A percentile compares a stretch with the other conserved stretches of the same genome.
phyloP scores from a whole-genome alignment of 2,888 invertebrate species.

The Timema podura region DNA sequence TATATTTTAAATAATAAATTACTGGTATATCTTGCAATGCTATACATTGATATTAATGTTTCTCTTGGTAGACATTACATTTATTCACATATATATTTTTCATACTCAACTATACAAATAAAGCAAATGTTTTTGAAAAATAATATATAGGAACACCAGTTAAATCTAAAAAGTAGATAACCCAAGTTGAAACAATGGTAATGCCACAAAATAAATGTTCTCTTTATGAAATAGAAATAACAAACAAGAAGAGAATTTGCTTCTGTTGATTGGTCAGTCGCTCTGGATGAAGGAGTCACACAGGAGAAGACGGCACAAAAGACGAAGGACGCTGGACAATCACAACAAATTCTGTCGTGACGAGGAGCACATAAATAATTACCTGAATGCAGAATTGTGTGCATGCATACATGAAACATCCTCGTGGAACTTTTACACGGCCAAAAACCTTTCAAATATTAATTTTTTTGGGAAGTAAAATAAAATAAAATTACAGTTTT shows the following conservation, averaged over 20 bases:
- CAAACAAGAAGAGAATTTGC: background rate
- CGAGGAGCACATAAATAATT: conserved; percentile 20
- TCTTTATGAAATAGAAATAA: background rate
- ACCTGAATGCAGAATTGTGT: conserved; percentile 16
- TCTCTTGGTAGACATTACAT: too few species aligned
- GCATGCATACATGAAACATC: conserved; percentile 20
- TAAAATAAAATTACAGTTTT: too few species aligned
- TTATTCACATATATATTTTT: too few species aligned
- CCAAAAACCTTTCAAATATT: conserved; percentile 7
- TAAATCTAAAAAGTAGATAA: background rate
- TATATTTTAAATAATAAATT: too few species aligned
- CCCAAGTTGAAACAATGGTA: background rate
- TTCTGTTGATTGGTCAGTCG: background rate
- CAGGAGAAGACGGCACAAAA: conserved; percentile 11
- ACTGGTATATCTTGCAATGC: too few species aligned
- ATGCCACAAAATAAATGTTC: background rate
- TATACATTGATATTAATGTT: too few species aligned
- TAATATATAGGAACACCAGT: too few species aligned
- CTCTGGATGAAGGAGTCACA: conserved; percentile 6
- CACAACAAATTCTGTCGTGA: conserved; percentile 13
- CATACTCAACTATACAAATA: too few species aligned
- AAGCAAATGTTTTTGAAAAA: too few species aligned
- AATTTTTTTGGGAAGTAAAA: too few species aligned
- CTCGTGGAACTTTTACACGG: conserved; percentile 19
- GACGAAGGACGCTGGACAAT: conserved; percentile 21